These are phyloP conservation scores for Sesia bembeciformis DNA, from an alignment of 2,888 invertebrate species.

Conservation along the genomic window DNA sequence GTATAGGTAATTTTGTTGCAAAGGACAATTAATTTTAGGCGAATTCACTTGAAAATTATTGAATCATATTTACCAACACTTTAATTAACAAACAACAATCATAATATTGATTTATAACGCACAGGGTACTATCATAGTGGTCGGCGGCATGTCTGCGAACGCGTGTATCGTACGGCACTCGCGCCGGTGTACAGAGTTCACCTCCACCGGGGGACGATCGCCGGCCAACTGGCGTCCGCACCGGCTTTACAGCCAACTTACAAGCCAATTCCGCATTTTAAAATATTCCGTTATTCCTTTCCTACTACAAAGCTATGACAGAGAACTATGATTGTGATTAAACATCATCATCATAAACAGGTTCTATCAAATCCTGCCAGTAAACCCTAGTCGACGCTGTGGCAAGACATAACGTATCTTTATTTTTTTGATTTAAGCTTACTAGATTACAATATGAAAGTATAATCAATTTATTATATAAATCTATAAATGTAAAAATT, in stretches of 20 bases:
- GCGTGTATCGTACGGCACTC: constrained; percentile 26
- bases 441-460: too few species aligned
- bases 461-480: too few species aligned
- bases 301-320: constrained; percentile 34
- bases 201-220: constrained; percentile 48
- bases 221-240: constrained; percentile 56
- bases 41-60: not conserved
- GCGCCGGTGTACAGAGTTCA: constrained; percentile 51
- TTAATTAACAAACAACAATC: not conserved
- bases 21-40: not conserved
- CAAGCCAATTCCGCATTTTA: constrained; percentile 70
- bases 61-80: not conserved
- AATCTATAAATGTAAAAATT: too few species aligned
- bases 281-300: constrained; percentile 63
- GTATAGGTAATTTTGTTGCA: not conserved
- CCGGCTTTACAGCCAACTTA: constrained; percentile 38
- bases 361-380: not conserved
- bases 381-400: not conserved
- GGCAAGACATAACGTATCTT: too few species aligned
- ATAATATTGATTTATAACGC: constrained; percentile 29
- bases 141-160: constrained; percentile 56
- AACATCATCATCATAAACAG: not conserved
- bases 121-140: constrained; percentile 70
- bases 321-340: not conserved
- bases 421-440: too few species aligned